Evolutionary conservation across 2,888 invertebrate genomes (phyloP), one percentile per base, ranked within the genome.

Genomic region (Hylaea fasciaria): DNA sequence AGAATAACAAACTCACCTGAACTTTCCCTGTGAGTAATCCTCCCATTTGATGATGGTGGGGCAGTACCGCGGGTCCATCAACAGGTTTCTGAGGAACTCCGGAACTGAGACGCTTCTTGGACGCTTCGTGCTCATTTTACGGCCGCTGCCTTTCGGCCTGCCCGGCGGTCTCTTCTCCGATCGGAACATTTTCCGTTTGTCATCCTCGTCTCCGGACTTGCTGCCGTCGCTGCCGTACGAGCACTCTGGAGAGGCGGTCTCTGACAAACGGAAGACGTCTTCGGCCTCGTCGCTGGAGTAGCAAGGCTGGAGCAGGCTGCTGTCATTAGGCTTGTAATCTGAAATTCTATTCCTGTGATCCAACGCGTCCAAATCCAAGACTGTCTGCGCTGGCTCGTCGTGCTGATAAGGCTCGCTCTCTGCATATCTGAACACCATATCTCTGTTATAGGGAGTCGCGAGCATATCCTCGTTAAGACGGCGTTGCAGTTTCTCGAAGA

Each of bases 31-130:
- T 32, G 95, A 93, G 75, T 96, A 94, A 81, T 97, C 95, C 82
- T 97, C 97, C 97, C 98, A 98, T 82, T 96, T 95, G 73, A 98
- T 97, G 68, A 97, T 93, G 50, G 95, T 94, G 0, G 97, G 97
- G 78, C 96, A 96, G 68, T 95, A 96, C 62, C 94, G 91, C 2
- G 95, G 94, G 80, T 97, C 95, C 63, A 95, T 93, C 56, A 98
- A 89, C 32, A 98, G 93, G 81, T 97, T 96, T 68, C 96, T 93
- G 71, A 98, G 95, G 84, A 98, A 98, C 85, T 98, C 97, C 94
- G 97, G 97, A 40, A 98, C 92, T 44, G 92, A 92, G 3, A 92
- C 92, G 80, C 91, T 92, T 65, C 89, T 80, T 7, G 91, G 87
- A 45, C 91, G 88, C 75, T 92, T 92, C 70, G 61, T 45, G 56